Evolutionary conservation across 2,797 vertebrate species (phyloP), one percentile per base, ranked within the genome.

Genomic region (Rhynchotus rufescens): DNA sequence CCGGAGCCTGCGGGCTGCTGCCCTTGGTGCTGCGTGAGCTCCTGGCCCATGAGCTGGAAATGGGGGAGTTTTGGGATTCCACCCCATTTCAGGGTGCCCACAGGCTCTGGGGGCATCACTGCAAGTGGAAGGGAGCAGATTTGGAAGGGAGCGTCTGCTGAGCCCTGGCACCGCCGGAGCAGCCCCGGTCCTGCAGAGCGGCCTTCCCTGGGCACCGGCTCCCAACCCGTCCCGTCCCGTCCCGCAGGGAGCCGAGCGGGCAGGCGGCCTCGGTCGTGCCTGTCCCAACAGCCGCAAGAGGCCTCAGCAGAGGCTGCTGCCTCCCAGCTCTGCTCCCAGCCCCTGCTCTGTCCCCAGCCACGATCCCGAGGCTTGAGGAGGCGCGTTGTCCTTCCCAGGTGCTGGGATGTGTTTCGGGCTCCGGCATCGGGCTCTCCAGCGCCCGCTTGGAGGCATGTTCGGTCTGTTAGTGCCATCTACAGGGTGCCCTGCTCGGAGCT

Each of bases 381-480:
- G 26, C 5, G 38, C 19, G 11, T 12, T 26, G 6, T 32, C 62
- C 28, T 45, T 82, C 42, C 1, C 4, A 74, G 49, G 76, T 71
- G 1, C 5, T 22, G 2, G 71, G 56, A n/a, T 38, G 38, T 10
- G 22, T 45, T 4, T 52, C 4, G 81, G 64, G 81, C 65, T 47
- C n/a, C n/a, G 4, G 52, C 52, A n/a, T 26, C 51, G 9, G 51
- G 26, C 51, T 32, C 74, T 23, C 60, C 44, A 15, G 88, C 19
- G 80, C 88, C 93, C 84, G 3, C 1, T 6, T 21, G 60, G 88
- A 4, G 1, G 28, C 83, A 80, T 66, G 86, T 21, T 67, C 14
- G 84, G 93, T 92, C 95, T 94, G 92, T 34, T 93, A 94, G 95
- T 95, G 95, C 95, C 95, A 95, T 80, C 94, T 95, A 94, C 94